phyloP scores from a whole-genome alignment of 2,888 invertebrate genomes.

The Palloptera scutellata region DNA sequence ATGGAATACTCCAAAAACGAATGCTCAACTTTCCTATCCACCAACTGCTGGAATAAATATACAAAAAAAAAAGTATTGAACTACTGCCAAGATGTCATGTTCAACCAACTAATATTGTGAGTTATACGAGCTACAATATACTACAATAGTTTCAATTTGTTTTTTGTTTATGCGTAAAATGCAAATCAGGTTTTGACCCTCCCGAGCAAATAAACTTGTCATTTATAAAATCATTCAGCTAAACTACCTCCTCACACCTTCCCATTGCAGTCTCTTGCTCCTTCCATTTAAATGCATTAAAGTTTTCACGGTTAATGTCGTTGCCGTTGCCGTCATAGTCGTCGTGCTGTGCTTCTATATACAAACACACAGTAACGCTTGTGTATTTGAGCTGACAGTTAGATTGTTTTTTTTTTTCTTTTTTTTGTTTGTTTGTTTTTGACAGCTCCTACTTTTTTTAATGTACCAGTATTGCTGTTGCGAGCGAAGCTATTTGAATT shows the following conservation, averaged over 20 bases:
- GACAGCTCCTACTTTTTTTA: neutral
- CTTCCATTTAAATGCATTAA: neutral
- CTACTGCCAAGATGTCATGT: conserved; percentile 7
- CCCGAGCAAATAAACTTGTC: conserved; percentile 41
- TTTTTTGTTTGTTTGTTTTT: neutral
- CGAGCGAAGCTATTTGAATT: neutral
- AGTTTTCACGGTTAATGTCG: neutral
- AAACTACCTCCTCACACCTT: no score
- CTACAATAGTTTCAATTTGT: neutral
- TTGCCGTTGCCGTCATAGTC: neutral
- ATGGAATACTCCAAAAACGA: no score
- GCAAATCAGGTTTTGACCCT: conserved; percentile 36
- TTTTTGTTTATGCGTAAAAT: conserved; percentile 1
- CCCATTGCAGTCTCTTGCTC: neutral
- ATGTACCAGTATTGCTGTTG: neutral
- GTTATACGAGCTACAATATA: neutral
- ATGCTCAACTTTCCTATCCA: no score
- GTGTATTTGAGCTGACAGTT: neutral
- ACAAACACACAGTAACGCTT: no score
- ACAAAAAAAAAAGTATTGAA: neutral
- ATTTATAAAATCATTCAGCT: conserved; percentile 23
- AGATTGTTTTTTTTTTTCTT: neutral
- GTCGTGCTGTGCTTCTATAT: no score
- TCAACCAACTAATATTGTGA: neutral
- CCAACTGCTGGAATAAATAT: no score